Conservation (phyloP, 1,140 invertebrate genomes). For the Andrena cerasifolii region DNA sequence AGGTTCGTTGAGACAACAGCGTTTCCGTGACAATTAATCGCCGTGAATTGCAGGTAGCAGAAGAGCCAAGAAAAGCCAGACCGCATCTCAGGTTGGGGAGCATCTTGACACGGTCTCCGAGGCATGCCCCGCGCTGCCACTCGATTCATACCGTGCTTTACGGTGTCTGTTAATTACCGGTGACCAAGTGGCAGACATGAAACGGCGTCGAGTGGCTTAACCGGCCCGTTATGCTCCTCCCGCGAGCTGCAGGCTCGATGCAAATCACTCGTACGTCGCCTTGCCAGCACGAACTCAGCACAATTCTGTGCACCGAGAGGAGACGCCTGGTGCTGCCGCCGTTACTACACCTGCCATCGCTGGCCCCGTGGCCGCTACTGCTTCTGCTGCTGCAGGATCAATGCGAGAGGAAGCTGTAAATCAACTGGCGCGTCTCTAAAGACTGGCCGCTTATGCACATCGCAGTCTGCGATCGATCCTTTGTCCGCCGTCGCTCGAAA, state of each 20-base stretch:
- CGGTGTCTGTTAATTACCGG: slow-evolving; percentile 62
- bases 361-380: slow-evolving; percentile 12
- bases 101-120: slow-evolving; percentile 35
- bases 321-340: slow-evolving; percentile 27
- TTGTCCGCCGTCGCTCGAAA: neutral
- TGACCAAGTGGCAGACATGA: slow-evolving; percentile 55
- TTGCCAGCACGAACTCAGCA: slow-evolving; percentile 70
- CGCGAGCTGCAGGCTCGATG: slow-evolving; percentile 57
- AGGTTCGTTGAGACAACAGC: slow-evolving; percentile 23
- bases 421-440: slow-evolving; percentile 49
- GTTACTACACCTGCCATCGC: slow-evolving; percentile 30
- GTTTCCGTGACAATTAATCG: slow-evolving; percentile 42
- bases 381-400: slow-evolving; percentile 39
- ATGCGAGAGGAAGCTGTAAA: slow-evolving; percentile 61
- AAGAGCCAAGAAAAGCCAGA: slow-evolving; percentile 11
- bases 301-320: slow-evolving; percentile 59
- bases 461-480: slow-evolving; percentile 13
- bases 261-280: slow-evolving; percentile 69
- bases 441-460: slow-evolving; percentile 37
- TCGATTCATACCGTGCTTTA: slow-evolving; percentile 45
- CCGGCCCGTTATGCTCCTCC: slow-evolving; percentile 62
- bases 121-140: slow-evolving; percentile 17
- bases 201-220: slow-evolving; percentile 59
- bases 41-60: neutral
- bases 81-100: neutral